Conservation (phyloP, 2,113 vertebrate genomes). For the Sprattus sprattus region DNA sequence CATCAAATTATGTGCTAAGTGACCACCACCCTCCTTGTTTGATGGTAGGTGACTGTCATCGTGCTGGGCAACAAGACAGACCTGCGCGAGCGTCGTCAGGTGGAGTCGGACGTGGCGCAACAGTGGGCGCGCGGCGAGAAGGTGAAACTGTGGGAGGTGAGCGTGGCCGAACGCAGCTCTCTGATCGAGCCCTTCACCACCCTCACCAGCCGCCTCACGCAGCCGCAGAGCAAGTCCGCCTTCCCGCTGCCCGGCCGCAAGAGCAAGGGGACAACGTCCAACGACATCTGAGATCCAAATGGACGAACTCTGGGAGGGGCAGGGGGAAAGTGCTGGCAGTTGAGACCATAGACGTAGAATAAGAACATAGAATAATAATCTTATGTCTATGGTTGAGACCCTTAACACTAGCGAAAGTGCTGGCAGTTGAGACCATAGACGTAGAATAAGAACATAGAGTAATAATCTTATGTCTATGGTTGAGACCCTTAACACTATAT, state of each 20-base stretch:
- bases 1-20: neutral
- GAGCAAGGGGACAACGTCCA: slow-evolving; percentile 82
- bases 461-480: no score
- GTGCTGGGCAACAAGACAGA: slow-evolving; percentile 92
- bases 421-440: no score
- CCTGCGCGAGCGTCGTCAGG: slow-evolving; percentile 83
- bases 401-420: neutral
- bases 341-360: no score
- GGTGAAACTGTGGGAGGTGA: slow-evolving; percentile 94
- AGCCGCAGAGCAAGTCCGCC: slow-evolving; percentile 89
- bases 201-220: slow-evolving; percentile 88
- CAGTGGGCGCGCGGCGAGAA: slow-evolving; percentile 88
- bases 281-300: slow-evolving; percentile 73
- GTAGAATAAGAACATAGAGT: no score
- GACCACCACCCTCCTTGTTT: neutral
- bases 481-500: neutral
- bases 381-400: no score
- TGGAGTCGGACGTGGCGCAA: slow-evolving; percentile 84
- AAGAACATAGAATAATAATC: no score
- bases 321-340: neutral
- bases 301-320: neutral
- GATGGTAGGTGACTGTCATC: slow-evolving; percentile 81
- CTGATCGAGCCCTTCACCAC: slow-evolving; percentile 89
- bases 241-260: slow-evolving; percentile 92
- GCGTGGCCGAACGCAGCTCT: slow-evolving; percentile 80